These are phyloP conservation scores for Andricus grossulariae DNA, from an alignment of 1,140 invertebrate genomes.

Conservation along the genomic window DNA sequence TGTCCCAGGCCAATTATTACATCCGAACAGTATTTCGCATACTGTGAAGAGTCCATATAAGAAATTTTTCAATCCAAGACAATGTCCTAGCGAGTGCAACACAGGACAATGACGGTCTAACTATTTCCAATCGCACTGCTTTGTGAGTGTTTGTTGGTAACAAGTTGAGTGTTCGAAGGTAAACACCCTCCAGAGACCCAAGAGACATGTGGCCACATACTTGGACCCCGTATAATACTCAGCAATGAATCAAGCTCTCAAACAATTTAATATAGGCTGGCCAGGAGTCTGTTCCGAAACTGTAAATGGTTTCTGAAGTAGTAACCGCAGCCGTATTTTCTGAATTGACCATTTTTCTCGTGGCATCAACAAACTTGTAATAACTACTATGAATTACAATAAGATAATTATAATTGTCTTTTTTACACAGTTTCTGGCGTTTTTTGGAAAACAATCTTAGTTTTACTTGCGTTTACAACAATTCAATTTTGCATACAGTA, in stretches of 20 bases:
- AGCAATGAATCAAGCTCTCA: too few relatives aligned
- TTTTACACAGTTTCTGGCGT: background rate
- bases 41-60: background rate
- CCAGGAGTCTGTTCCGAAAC: too few relatives aligned
- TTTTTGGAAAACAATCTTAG: constrained; percentile 37
- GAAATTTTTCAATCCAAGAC: background rate
- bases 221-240: too few relatives aligned
- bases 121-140: background rate
- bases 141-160: too few relatives aligned
- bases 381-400: too few relatives aligned
- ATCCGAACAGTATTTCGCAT: background rate
- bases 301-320: too few relatives aligned
- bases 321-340: too few relatives aligned
- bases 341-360: too few relatives aligned
- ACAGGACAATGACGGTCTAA: background rate
- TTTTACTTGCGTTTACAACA: constrained; percentile 41
- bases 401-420: constrained; percentile 40
- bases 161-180: too few relatives aligned
- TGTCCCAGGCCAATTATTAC: background rate
- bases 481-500: constrained; percentile 39
- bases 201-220: too few relatives aligned
- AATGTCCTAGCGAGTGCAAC: background rate
- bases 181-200: background rate
- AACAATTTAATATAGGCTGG: too few relatives aligned
- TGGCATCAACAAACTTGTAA: too few relatives aligned